These are phyloP conservation scores for Oceanodroma tethys DNA, from an alignment of 2,113 vertebrate genomes.

Conservation along the genomic window DNA sequence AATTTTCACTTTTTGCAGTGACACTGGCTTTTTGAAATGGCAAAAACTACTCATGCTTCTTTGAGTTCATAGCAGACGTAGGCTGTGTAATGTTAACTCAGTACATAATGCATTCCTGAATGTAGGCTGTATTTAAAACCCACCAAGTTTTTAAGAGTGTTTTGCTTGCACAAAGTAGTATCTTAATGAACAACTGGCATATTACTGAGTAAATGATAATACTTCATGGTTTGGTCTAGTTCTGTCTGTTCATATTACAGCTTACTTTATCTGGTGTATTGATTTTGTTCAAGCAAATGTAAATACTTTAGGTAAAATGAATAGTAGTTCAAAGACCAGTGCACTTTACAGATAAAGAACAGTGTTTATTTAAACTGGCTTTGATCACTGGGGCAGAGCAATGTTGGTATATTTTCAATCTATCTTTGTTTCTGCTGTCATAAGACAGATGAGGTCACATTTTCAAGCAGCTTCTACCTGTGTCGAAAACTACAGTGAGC, in stretches of 20 bases:
- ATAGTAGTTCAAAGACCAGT: constrained; percentile 65
- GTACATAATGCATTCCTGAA: constrained; percentile 32
- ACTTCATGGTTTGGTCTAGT: constrained; percentile 8
- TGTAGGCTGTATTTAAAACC: constrained; percentile 54
- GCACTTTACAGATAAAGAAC: constrained; percentile 69
- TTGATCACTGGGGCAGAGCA: constrained; percentile 70
- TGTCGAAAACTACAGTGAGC: not conserved
- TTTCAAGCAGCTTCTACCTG: constrained; percentile 47
- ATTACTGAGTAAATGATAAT: constrained; percentile 12
- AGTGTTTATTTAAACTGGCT: constrained; percentile 66
- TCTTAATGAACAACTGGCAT: constrained; percentile 35
- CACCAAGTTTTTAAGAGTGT: constrained; percentile 28
- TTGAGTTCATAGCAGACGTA: constrained; percentile 29
- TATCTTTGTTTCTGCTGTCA: constrained; percentile 59
- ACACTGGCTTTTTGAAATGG: constrained; percentile 45
- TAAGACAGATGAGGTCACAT: constrained; percentile 60
- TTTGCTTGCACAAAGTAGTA: constrained; percentile 22
- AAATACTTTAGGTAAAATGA: constrained; percentile 65
- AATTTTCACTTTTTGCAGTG: constrained; percentile 49
- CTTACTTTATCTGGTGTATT: constrained; percentile 22
- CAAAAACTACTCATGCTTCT: constrained; percentile 43
- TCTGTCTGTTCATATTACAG: constrained; percentile 7
- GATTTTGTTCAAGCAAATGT: constrained; percentile 67
- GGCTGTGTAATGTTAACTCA: constrained; percentile 43
- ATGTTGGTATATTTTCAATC: constrained; percentile 43